Base-by-base conservation (phyloP, 2,888 invertebrate species). In the Abrostola tripartita region DNA sequence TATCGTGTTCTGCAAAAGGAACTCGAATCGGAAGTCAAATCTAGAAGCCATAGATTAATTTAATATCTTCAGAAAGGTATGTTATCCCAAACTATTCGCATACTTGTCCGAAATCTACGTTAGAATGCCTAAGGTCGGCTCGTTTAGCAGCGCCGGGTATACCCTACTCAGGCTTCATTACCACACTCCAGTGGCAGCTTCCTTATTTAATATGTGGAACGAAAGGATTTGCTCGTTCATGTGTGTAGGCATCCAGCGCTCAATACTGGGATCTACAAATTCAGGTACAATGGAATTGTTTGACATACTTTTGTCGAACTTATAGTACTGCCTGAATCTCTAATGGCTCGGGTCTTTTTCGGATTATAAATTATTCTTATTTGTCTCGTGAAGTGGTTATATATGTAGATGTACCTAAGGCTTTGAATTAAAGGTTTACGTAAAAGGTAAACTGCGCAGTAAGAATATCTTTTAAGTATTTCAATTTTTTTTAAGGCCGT, bases 161-260 rank as follows among this genome's bases (percentile, higher is more conserved):
- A 75, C 71, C 81, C 71, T 77, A 81, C 76, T 81, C 78, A 77
- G 74, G 65, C 64, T 69, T 79, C 78, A 76, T 81, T 81, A 71
- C 76, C 72, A 65, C 79, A 71, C 69, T 74, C 68, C 56, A 74
- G 70, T 68, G 68, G 65, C 52, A 63, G 68, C 67, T 76, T 71
- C 81, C 80, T 81, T 76, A 71, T 78, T 76, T 68, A 81, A 78
- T 80, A 74, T 75, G 81, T 78, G 67, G 53, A 75, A 80, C 67
- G 78, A 79, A 78, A 67, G 77, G 79, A 74, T 71, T 68, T 71
- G 67, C 42, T 52, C 73, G 59, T 55, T 78, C 78, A 71, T 63
- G 78, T 66, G 68, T 78, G 73, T 76, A 68, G 71, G 64, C 60
- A 70, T 64, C 53, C 65, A 52, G 61, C 55, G 60, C 38, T 52